A percentile compares a stretch with the other conserved stretches of the same genome.
phyloP scores from a whole-genome alignment of 2,888 invertebrate genomes.

The Tethea ocularis region DNA sequence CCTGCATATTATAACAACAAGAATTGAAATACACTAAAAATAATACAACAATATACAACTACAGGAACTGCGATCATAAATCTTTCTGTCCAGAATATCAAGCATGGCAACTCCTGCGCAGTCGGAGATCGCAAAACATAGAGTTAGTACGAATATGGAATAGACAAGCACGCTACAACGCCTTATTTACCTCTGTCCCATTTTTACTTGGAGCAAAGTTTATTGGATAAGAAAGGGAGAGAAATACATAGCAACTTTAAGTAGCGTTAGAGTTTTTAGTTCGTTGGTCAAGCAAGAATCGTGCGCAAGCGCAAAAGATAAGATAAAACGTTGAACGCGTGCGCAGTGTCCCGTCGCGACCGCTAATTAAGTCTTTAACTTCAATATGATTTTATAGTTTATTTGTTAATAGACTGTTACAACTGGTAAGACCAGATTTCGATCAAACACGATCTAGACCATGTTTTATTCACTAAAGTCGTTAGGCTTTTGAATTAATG shows the following conservation, averaged over 20 bases:
- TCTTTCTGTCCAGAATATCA: constrained; percentile 48
- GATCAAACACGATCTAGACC: constrained; percentile 13
- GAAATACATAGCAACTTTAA: not conserved
- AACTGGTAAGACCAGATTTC: constrained; percentile 27
- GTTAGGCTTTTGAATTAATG: not conserved
- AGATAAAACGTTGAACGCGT: constrained; percentile 67
- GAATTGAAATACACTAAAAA: not conserved
- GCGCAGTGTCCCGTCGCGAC: constrained; percentile 71
- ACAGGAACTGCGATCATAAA: constrained; percentile 45
- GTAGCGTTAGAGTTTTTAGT: constrained; percentile 15
- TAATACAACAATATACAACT: constrained; percentile 44
- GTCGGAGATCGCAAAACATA: constrained; percentile 40
- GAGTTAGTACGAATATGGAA: constrained; percentile 29
- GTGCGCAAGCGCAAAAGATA: constrained; percentile 62
- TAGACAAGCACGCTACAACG: not conserved
- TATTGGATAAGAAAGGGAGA: not conserved
- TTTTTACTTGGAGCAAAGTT: not conserved
- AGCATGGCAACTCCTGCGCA: constrained; percentile 50
- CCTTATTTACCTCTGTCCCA: not conserved
- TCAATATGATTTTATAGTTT: constrained; percentile 64
- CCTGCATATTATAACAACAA: not conserved
- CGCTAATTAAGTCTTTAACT: constrained; percentile 81
- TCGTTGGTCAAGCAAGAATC: constrained; percentile 45
- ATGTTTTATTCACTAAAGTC: not conserved
- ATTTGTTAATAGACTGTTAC: constrained; percentile 62